Conservation (phyloP, 2,113 vertebrate genomes). For the Neolamprologus sp. region DNA sequence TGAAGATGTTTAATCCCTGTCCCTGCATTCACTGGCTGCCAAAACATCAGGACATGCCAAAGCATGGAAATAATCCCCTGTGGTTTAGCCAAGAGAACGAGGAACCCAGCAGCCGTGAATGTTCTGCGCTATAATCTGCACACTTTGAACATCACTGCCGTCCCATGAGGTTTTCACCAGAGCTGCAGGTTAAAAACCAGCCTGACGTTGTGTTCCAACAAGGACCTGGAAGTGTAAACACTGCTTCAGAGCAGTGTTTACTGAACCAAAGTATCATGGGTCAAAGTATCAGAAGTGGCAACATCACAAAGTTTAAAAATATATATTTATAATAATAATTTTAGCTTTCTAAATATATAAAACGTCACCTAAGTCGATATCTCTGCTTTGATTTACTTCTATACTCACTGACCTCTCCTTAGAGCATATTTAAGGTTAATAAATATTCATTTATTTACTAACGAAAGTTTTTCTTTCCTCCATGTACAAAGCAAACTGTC, state of each 20-base stretch:
- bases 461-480: neutral
- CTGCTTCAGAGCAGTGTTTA: neutral
- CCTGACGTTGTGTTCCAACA: neutral
- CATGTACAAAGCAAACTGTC: neutral
- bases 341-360: neutral
- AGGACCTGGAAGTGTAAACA: accelerated
- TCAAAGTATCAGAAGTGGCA: neutral
- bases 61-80: neutral
- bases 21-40: neutral
- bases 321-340: neutral
- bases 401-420: accelerated
- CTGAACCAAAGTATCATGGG: neutral
- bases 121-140: neutral
- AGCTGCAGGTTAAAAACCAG: neutral
- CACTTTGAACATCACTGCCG: neutral
- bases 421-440: neutral
- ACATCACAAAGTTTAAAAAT: accelerated
- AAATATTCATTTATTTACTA: neutral
- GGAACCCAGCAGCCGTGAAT: neutral
- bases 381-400: neutral
- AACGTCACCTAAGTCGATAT: accelerated
- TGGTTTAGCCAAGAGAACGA: accelerated
- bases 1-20: neutral
- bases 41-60: neutral
- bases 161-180: neutral